phyloP scores from a whole-genome alignment of 2,888 invertebrate genomes.

The Myathropa florea region DNA sequence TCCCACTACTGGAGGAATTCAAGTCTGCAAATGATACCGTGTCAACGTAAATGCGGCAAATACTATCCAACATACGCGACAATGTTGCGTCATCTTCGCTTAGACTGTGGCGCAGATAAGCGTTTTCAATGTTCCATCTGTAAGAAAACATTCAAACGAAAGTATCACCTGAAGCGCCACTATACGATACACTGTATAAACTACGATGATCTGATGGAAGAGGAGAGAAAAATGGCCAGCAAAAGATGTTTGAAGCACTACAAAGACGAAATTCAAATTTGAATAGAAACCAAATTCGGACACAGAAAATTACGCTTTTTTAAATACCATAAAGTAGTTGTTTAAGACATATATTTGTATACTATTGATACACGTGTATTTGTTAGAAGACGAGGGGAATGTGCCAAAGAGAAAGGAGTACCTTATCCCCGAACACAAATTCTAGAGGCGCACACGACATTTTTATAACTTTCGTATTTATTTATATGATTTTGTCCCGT shows the following conservation, averaged over 20 bases:
- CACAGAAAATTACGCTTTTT: neutral
- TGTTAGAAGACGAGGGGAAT: neutral
- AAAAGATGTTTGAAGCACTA: constrained; percentile 21
- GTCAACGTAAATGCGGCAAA: constrained; percentile 81
- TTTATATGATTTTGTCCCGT: neutral
- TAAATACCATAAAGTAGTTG: constrained; percentile 23
- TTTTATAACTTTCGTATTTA: neutral
- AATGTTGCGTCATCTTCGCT: constrained; percentile 75
- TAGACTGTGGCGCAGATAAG: constrained; percentile 76
- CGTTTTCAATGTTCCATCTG: constrained; percentile 76
- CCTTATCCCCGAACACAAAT: neutral
- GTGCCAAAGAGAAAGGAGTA: neutral
- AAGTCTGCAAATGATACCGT: constrained; percentile 72
- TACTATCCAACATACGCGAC: constrained; percentile 76
- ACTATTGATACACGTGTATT: constrained; percentile 1
- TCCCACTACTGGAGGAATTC: constrained; percentile 50
- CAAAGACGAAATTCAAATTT: constrained; percentile 35
- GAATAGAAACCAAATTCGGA: neutral
- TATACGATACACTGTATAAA: constrained; percentile 76
- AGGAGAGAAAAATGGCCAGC: constrained; percentile 50
- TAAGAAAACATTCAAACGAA: constrained; percentile 76
- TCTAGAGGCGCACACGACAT: neutral
- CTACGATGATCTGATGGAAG: constrained; percentile 72
- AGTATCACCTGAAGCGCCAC: constrained; percentile 78
- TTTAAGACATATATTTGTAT: constrained; percentile 42